Evolutionary conservation across 37 sponge, comb jelly and placozoan genomes (phyloP), one percentile per base, ranked within the genome.

Genomic region (Hormiphora californensis): DNA sequence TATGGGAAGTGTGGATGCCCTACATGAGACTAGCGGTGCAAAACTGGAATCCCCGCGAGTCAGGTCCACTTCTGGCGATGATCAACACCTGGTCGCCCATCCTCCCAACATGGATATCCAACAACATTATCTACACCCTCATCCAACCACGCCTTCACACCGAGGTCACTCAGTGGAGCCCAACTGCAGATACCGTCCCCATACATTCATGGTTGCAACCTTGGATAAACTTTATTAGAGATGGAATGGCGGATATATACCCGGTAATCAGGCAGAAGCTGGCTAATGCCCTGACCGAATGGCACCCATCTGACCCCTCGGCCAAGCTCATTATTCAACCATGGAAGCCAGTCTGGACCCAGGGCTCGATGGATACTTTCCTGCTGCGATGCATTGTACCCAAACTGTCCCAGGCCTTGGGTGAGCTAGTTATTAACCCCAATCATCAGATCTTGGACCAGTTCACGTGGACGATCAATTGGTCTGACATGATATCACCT

Each of bases 121-220:
- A 88, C 40, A 94, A 96, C 63, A 90, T 96, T 32, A 67, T 94
- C 23, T 92, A 96, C 55, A 89, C 89, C 54, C 55, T 92, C 11
- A 46, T 96, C 8, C 39, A 92, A 41, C 94, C 97, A n/a, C 86
- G 85, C 40, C 90, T 96, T 22, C 89, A 90, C 85, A 27, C 43
- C 19, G 95, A 94, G 86, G 90, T 93, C 32, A 92, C 91, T 28
- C 49, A 15, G 15, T 98, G 99, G 99, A 92, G 93, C 89, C 99
- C 99, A 15, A 93, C 94, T 21, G 65, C 91, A 0, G 99, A 98
- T 85, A 89, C 90, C 8, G 85, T 92, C 38, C 99, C 99, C 39
- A 89, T 98, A 2, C 93, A 98, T 88, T 88, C 88, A 31, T 98
- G 99, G 99, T 55, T 95, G 5, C 99, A 95, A 46, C 99, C 99